These are phyloP conservation scores for Gorsachius goisagi DNA, from an alignment of 2,113 vertebrate genomes.

Conservation along the genomic window DNA sequence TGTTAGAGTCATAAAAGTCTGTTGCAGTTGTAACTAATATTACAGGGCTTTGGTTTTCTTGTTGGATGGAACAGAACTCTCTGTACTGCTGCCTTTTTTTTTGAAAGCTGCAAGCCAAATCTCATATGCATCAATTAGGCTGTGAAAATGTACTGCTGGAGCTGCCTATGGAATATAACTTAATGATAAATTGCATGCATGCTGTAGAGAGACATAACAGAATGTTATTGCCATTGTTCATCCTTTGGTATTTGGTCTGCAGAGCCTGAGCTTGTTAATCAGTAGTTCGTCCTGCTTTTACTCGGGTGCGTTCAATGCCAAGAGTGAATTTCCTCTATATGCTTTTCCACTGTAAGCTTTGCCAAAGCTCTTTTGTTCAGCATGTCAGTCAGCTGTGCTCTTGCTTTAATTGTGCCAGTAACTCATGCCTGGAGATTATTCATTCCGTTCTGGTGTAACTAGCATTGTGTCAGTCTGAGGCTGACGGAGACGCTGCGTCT, in stretches of 20 bases:
- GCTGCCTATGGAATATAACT: slow-evolving; percentile 6
- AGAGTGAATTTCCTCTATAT: slow-evolving; percentile 1
- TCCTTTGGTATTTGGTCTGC: slow-evolving; percentile 14
- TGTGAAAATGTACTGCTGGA: slow-evolving; percentile 5
- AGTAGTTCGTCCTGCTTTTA: background rate
- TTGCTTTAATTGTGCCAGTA: slow-evolving; percentile 32
- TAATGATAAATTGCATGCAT: background rate
- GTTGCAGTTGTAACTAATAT: background rate
- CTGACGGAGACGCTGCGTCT: background rate
- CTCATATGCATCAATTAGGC: background rate
- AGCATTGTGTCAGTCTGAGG: background rate
- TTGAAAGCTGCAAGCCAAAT: background rate
- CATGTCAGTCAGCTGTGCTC: slow-evolving; percentile 15
- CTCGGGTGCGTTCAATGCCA: background rate
- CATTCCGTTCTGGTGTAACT: background rate
- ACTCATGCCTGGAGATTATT: slow-evolving; percentile 20
- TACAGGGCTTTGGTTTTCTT: background rate
- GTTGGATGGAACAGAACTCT: background rate
- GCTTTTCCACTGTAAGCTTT: background rate
- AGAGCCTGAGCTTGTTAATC: slow-evolving; percentile 26
- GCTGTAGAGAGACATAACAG: slow-evolving; percentile 17
- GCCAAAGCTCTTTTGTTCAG: slow-evolving; percentile 32
- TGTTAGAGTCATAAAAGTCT: background rate
- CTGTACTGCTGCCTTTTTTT: background rate
- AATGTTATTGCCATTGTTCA: slow-evolving; percentile 30